These are phyloP conservation scores for Megaptera novaeangliae DNA, from an alignment of 2,113 vertebrate genomes.

Conservation along the genomic window DNA sequence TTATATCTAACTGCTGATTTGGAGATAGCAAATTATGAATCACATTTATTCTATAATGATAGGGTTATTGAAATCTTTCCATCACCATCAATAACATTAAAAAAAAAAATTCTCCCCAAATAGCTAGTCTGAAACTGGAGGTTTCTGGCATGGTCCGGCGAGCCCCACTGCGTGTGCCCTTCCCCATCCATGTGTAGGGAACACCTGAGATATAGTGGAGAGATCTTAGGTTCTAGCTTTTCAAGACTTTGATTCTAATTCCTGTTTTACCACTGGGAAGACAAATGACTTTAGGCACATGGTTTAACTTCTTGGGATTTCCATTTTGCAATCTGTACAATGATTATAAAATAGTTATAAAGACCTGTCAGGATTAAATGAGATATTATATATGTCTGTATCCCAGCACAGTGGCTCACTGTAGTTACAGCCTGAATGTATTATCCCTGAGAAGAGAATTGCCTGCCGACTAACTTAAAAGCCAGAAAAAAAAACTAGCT, in stretches of 20 bases:
- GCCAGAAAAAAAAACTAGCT: background rate
- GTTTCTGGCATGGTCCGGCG: background rate
- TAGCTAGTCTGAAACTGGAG: background rate
- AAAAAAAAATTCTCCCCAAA: background rate
- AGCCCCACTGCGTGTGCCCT: background rate
- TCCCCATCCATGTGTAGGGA: background rate
- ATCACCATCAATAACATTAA: background rate
- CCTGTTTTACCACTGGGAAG: background rate
- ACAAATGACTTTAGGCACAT: constrained; percentile 23
- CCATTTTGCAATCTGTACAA: background rate
- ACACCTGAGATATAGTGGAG: background rate
- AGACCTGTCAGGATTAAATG: background rate
- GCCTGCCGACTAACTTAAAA: background rate
- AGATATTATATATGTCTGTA: background rate
- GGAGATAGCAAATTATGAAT: constrained; percentile 45
- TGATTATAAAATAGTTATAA: constrained; percentile 15
- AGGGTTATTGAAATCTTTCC: constrained; percentile 32
- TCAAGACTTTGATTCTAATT: background rate
- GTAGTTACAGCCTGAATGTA: background rate
- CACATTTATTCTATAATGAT: constrained; percentile 36
- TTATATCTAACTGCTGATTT: constrained; percentile 53
- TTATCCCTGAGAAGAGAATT: background rate
- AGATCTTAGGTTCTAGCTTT: background rate
- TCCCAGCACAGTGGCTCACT: background rate
- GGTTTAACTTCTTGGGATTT: constrained; percentile 7